Conservation (phyloP, 2,113 vertebrate species). For the Percina caprodes region DNA sequence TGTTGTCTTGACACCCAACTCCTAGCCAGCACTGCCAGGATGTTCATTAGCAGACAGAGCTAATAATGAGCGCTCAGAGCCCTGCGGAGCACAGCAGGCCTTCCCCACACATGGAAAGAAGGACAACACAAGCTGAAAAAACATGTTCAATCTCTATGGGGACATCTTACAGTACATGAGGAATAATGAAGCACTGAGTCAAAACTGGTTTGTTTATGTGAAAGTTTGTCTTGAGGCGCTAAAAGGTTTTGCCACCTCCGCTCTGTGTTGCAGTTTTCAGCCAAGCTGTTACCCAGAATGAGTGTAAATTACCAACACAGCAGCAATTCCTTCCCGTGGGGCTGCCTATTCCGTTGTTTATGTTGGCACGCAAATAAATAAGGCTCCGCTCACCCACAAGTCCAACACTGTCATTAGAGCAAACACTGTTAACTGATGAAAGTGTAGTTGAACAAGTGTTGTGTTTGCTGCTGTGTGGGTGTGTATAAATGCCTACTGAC, state of each 20-base stretch:
- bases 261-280: slow-evolving; percentile 42
- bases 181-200: slow-evolving; percentile 28
- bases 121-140: slow-evolving; percentile 39
- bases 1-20: slow-evolving; percentile 51
- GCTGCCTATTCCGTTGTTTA: slow-evolving; percentile 60
- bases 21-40: slow-evolving; percentile 26
- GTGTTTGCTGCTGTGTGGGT: slow-evolving; percentile 38
- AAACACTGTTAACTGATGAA: slow-evolving; percentile 57
- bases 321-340: slow-evolving; percentile 35
- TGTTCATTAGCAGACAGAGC: slow-evolving; percentile 62
- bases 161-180: slow-evolving; percentile 20
- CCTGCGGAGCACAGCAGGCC: slow-evolving; percentile 26
- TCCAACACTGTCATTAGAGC: slow-evolving; percentile 63
- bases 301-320: slow-evolving; percentile 66
- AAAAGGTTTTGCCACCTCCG: slow-evolving; percentile 63
- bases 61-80: slow-evolving; percentile 56
- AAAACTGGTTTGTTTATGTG: slow-evolving; percentile 55
- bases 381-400: slow-evolving; percentile 53
- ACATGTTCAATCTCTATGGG: slow-evolving; percentile 10
- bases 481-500: slow-evolving; percentile 32
- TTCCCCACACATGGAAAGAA: slow-evolving; percentile 31
- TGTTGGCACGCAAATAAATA: slow-evolving; percentile 62
- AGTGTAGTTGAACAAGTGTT: slow-evolving; percentile 31
- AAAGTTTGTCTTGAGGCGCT: slow-evolving; percentile 53
- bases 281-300: slow-evolving; percentile 60